Percentiles rank a stretch among this genome's conserved stretches.
Evolutionary conservation across 2,888 invertebrate species (phyloP).

Genomic region (Gerris lacustris): DNA sequence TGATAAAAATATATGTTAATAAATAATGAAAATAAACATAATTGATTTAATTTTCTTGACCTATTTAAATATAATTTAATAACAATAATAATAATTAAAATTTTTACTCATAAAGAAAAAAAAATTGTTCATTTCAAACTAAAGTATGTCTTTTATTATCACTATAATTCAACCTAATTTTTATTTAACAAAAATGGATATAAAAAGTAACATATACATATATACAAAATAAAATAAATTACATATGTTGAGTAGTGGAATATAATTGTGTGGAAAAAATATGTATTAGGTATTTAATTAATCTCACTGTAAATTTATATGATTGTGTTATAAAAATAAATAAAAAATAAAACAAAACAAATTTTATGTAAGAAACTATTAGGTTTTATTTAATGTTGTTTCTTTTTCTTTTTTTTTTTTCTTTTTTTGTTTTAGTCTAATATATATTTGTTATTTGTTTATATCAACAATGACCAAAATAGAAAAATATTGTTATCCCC

Average conservation of each 20-base stretch:
- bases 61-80: too few relatives aligned
- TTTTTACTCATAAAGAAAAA: too few relatives aligned
- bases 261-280: background rate
- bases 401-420: conserved; percentile 18
- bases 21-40: too few relatives aligned
- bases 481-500: conserved; percentile 28
- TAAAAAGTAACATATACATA: background rate
- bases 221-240: background rate
- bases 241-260: background rate
- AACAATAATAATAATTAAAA: too few relatives aligned
- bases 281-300: background rate
- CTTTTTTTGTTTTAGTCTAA: conserved; percentile 13
- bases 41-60: too few relatives aligned
- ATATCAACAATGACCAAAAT: conserved; percentile 28
- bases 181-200: background rate
- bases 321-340: background rate
- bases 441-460: conserved; percentile 25
- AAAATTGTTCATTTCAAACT: too few relatives aligned
- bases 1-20: too few relatives aligned
- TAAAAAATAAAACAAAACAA: background rate
- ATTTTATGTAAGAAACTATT: conserved; percentile 4
- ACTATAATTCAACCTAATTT: background rate
- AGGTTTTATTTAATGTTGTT: conserved; percentile 21
- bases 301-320: conserved; percentile 1
- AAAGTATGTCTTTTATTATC: too few relatives aligned